These are phyloP conservation scores for Parnassius mnemosyne DNA, from an alignment of 2,888 invertebrate genomes.

Conservation along the genomic window DNA sequence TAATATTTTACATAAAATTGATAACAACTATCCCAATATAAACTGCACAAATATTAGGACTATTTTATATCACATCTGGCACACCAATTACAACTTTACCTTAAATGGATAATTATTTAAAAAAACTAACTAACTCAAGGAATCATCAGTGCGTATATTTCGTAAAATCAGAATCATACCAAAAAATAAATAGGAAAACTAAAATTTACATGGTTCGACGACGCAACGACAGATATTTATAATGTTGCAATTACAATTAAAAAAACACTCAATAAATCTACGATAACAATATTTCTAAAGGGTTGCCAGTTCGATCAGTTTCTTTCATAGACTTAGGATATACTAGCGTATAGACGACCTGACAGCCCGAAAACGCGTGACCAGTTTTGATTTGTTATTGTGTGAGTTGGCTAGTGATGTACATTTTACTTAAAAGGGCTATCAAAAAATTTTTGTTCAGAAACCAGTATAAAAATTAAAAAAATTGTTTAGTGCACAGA, in stretches of 20 bases:
- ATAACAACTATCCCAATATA: slow-evolving; percentile 63
- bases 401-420: too few relatives aligned
- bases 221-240: slow-evolving; percentile 36
- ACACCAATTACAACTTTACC: slow-evolving; percentile 23
- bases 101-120: slow-evolving; percentile 12
- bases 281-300: too few relatives aligned
- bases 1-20: slow-evolving; percentile 45
- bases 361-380: too few relatives aligned
- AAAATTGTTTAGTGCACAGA: too few relatives aligned
- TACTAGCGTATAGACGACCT: too few relatives aligned
- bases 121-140: slow-evolving; percentile 2
- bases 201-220: slow-evolving; percentile 39
- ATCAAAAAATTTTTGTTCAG: too few relatives aligned
- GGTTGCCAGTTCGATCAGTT: too few relatives aligned
- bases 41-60: slow-evolving; percentile 45
- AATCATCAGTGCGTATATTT: slow-evolving; percentile 20
- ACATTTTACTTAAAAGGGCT: too few relatives aligned
- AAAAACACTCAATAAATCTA: too few relatives aligned
- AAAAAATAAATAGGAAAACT: slow-evolving; percentile 14
- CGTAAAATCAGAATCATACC: slow-evolving; percentile 4
- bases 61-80: slow-evolving; percentile 32
- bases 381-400: too few relatives aligned
- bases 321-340: too few relatives aligned
- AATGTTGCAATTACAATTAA: slow-evolving; percentile 29
- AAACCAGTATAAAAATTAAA: too few relatives aligned